These are phyloP conservation scores for Gryllus bimaculatus DNA, from an alignment of 1,140 invertebrate species.

Conservation along the genomic window DNA sequence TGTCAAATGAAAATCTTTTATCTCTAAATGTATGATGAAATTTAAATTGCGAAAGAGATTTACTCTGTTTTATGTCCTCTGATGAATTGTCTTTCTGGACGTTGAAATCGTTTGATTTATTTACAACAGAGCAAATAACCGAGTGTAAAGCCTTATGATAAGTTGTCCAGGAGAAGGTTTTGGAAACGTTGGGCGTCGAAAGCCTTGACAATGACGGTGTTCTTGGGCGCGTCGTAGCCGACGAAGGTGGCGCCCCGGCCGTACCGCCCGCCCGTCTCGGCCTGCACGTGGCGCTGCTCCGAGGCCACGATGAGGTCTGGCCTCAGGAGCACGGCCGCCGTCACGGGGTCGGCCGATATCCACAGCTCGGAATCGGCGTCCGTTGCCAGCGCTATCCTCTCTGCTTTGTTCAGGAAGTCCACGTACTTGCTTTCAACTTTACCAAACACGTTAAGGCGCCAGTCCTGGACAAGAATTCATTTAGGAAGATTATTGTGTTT, in stretches of 20 bases:
- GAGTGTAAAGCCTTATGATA: neutral
- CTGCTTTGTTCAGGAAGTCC: slow-evolving; percentile 9
- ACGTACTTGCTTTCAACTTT: neutral
- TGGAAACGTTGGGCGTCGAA: neutral
- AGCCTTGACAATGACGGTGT: neutral
- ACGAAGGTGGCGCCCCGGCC: slow-evolving; percentile 3
- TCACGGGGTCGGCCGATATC: neutral
- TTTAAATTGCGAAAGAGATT: too few relatives aligned
- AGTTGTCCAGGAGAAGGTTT: neutral
- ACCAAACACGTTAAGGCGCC: neutral
- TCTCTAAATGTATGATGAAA: neutral
- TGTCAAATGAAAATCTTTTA: neutral
- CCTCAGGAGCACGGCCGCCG: neutral
- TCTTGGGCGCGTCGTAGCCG: neutral
- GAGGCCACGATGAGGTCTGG: neutral
- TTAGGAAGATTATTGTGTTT: neutral
- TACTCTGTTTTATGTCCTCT: neutral
- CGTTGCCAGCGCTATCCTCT: neutral
- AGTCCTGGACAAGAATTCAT: slow-evolving; percentile 6
- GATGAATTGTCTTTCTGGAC: neutral
- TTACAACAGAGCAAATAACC: neutral
- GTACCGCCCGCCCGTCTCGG: neutral
- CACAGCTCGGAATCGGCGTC: neutral
- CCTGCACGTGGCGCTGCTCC: neutral
- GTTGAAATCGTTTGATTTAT: neutral